Evolutionary conservation across 2,113 vertebrate genomes (phyloP), one percentile per base, ranked within the genome.

Genomic region (Blennius ocellaris): DNA sequence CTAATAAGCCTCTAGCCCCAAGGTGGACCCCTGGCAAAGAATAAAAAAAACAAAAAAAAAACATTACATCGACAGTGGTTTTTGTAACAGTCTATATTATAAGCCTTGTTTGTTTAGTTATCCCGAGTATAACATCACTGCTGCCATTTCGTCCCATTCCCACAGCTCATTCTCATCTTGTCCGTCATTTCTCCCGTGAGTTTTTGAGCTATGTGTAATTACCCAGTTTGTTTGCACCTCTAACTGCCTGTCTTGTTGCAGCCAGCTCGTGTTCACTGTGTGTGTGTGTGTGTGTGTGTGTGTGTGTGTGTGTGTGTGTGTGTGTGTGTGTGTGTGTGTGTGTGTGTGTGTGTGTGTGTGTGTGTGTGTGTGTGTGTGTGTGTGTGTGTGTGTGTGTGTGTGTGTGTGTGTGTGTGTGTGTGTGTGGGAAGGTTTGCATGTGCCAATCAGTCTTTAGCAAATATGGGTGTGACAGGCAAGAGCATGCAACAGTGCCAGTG

Each of bases 131-230:
- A 87, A 78, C 74, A 63, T 61, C 69, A 72, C 69, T 56, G 57
- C 81, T 80, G 86, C 80, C 58, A 14, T 59, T 4, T 1, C 36
- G 65, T 70, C 76, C 81, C 69, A 58, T 84, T 87, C 85, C 78
- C 91, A 84, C 67, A 81, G 80, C 89, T 87, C 82, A 84, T 87
- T 91, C 86, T 90, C 90, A 86, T 90, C 85, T 82, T 84, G 85
- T 84, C 90, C 71, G 62, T 88, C 85, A 88, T 88, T 84, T 86
- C 70, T 89, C 87, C 82, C 80, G 37, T 67, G 86, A 85, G 86
- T 83, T 89, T 88, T 69, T 76, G 82, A 92, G 80, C 86, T 84
- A 65, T 84, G 78, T 86, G 88, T 92, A 93, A 93, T 93, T 93
- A 93, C 90, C 74, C 69, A 60, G 80, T 87, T 84, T 88, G 88